Base-by-base conservation (phyloP, 1,140 invertebrate species). In the Mamestra configurata region DNA sequence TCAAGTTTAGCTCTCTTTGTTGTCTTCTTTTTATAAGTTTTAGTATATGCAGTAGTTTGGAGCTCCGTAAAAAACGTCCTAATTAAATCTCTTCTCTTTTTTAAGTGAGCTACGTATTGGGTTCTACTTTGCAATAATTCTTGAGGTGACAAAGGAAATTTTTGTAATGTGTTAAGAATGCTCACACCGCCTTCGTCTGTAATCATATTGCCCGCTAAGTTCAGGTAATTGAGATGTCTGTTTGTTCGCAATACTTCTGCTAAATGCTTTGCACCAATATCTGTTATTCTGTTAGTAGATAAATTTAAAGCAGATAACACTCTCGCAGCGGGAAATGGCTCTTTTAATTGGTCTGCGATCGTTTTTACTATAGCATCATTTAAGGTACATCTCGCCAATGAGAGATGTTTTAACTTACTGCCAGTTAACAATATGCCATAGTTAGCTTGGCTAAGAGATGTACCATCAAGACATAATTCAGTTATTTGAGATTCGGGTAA, bases 301-400 rank as follows among this genome's bases (percentile, higher is more conserved):
- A 94, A 77, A 84, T 92, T 92, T 1, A 94, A 82, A 8, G 87
- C 73, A 13, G 55, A 64, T 40, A 94, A 66, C n/a, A 80, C 83
- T 80, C 86, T 87, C 0, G 90, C 90, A n/a, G 88, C 87, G 6
- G 87, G 84, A 24, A 78, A 46, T 6, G 90, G 90, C 64, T 88
- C 82, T 1, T 31, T 31, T 7, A 93, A 51, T 40, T 79, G 84
- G 5, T 70, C 61, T 6, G 82, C 72, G 1, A 94, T 88, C 0
- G 71, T 85, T 70, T 88, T 57, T 11, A 92, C 7, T 8, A 86
- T 71, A 15, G 10, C 6, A 72, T 94, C 91, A 22, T 86, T 83
- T 10, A 94, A 88, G 24, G 79, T 84, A 70, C 92, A 94, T 79
- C 86, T 82, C 7, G 88, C 79, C 24, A 94, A 43, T 0, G 92